Percentiles rank a stretch among this genome's conserved stretches.
These are phyloP conservation scores for Drosophila subobscura DNA, from an alignment of 1,140 invertebrate species.

Conservation along the genomic window DNA sequence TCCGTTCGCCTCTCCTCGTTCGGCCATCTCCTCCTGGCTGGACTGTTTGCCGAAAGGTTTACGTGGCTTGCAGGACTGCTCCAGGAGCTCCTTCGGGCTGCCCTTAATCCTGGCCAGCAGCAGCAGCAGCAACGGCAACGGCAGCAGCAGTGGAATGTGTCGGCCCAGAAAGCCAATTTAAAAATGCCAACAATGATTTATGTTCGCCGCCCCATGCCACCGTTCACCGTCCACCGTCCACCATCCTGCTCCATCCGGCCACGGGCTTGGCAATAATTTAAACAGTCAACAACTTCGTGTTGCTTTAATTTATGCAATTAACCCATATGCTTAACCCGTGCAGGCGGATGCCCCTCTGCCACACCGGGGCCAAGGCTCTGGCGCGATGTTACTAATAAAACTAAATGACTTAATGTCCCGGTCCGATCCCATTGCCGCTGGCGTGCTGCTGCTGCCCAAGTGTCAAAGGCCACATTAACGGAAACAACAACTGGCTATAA, in stretches of 20 bases:
- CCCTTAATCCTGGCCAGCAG: conserved; percentile 60
- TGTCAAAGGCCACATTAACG: conserved; percentile 73
- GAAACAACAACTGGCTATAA: conserved; percentile 41
- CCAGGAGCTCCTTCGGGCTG: conserved; percentile 25
- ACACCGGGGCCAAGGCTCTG: background rate
- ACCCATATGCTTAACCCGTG: conserved; percentile 70
- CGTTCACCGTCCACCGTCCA: conserved; percentile 2
- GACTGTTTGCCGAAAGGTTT: conserved; percentile 33
- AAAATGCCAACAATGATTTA: conserved; percentile 82
- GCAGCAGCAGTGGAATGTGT: conserved; percentile 58
- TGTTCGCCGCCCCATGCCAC: conserved; percentile 35
- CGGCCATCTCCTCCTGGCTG: conserved; percentile 23
- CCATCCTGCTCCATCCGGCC: background rate
- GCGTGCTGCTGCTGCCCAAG: conserved; percentile 50
- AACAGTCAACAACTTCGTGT: conserved; percentile 41
- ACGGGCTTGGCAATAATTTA: conserved; percentile 48
- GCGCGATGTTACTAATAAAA: conserved; percentile 70
- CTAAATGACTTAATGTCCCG: conserved; percentile 74
- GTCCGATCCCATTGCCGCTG: conserved; percentile 31
- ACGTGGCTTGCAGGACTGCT: conserved; percentile 16
- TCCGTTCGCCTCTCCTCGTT: conserved; percentile 59
- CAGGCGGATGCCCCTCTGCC: conserved; percentile 19
- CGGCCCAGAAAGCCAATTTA: conserved; percentile 77
- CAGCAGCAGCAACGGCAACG: background rate
- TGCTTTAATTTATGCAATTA: conserved; percentile 80